A percentile compares a stretch with the other conserved stretches of the same genome.
Conservation (phyloP, 2,113 vertebrate genomes). For the Cisticola juncidis region DNA sequence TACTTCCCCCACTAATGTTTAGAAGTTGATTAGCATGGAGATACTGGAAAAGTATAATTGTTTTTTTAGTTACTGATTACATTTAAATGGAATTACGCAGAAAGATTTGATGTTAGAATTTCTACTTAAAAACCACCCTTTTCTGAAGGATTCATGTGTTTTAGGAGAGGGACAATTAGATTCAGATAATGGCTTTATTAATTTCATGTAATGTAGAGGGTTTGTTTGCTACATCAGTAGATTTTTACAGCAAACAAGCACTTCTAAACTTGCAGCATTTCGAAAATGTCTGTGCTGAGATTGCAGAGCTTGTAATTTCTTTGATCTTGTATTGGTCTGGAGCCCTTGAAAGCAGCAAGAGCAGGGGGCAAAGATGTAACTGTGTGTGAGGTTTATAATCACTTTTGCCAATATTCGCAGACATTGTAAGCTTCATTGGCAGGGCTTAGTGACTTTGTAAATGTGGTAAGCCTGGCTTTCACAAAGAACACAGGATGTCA, state of each 20-base stretch:
- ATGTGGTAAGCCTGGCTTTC: background rate
- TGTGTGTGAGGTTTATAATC: conserved; percentile 12
- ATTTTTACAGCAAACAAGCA: conserved; percentile 16
- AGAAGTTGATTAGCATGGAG: background rate
- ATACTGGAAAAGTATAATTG: background rate
- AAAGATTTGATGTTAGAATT: background rate
- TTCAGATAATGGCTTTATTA: background rate
- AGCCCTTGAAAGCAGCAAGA: conserved; percentile 25
- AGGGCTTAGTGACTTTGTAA: conserved; percentile 32
- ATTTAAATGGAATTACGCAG: background rate
- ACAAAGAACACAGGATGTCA: conserved; percentile 2
- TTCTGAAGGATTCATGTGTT: background rate
- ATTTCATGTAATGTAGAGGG: background rate
- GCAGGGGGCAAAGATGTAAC: background rate
- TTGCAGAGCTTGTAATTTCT: conserved; percentile 2
- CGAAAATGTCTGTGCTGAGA: background rate
- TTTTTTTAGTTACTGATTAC: background rate
- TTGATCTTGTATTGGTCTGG: conserved; percentile 17
- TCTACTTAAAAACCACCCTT: background rate
- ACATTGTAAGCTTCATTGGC: background rate
- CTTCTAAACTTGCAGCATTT: conserved; percentile 19
- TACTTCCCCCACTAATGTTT: background rate
- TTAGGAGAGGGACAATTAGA: background rate
- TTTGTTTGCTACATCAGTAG: conserved; percentile 3
- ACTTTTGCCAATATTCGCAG: conserved; percentile 46